Evolutionary conservation across 2,113 vertebrate species (phyloP).

Genomic region (Campylomormyrus tamandua): DNA sequence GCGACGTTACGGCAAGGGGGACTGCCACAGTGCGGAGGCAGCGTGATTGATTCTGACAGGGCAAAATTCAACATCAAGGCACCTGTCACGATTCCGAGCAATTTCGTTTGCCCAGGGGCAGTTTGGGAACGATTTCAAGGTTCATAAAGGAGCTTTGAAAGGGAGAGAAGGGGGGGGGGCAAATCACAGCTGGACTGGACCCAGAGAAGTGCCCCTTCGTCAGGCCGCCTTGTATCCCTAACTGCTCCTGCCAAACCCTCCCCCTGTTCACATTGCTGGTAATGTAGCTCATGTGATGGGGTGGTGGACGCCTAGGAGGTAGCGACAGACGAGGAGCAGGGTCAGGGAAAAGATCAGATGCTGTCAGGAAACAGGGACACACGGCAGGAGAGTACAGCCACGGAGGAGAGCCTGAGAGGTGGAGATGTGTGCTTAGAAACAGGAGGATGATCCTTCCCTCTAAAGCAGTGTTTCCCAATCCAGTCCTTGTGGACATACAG

Average conservation of each 20-base stretch:
- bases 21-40: not conserved
- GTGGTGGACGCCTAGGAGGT: not conserved
- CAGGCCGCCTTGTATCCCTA: not conserved
- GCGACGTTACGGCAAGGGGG: not conserved
- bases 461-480: not conserved
- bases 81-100: slow-evolving; percentile 6
- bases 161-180: not conserved
- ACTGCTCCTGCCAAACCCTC: not conserved
- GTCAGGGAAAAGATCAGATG: not conserved
- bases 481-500: not conserved
- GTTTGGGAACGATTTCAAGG: not conserved
- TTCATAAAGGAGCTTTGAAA: slow-evolving; percentile 3
- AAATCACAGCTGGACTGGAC: not conserved
- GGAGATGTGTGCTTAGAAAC: not conserved
- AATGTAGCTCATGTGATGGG: not conserved
- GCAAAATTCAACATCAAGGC: slow-evolving; percentile 16
- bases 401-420: not conserved
- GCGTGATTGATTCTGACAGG: slow-evolving; percentile 12
- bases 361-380: not conserved
- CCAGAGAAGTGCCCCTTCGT: slow-evolving; percentile 3
- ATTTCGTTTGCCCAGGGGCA: not conserved
- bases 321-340: not conserved
- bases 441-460: not conserved
- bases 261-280: not conserved
- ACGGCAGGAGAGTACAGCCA: not conserved